Conservation (phyloP, 2,888 invertebrate genomes). For the Epirrita christyi region DNA sequence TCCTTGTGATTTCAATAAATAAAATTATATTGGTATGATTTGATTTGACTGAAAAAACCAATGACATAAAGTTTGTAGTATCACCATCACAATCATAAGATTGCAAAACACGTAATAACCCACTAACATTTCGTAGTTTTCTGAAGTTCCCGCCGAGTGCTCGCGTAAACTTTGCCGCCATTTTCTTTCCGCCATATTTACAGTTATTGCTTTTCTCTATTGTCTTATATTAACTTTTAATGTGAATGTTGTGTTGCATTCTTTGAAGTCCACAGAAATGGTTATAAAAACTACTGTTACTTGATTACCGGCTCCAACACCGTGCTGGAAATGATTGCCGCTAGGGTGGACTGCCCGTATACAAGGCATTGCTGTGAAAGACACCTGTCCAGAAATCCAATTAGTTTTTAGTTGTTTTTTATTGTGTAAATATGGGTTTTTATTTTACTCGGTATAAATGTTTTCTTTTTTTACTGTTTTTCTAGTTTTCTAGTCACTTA, state of each 20-base stretch:
- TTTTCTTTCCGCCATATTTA: constrained; percentile 51
- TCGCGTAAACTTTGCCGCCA: constrained; percentile 54
- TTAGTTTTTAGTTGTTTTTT: background rate
- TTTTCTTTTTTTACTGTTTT: too few relatives aligned
- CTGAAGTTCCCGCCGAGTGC: constrained; percentile 48
- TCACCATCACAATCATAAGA: background rate
- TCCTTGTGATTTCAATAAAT: too few relatives aligned
- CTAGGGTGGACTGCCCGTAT: too few relatives aligned
- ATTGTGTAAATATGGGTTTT: too few relatives aligned
- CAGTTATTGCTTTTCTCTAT: constrained; percentile 48
- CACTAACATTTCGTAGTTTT: constrained; percentile 50
- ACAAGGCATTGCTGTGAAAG: too few relatives aligned
- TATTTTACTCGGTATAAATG: too few relatives aligned
- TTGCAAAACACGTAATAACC: constrained; percentile 41
- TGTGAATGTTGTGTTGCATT: constrained; percentile 40
- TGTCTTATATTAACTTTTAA: constrained; percentile 48
- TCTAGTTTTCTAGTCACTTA: too few relatives aligned
- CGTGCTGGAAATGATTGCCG: too few relatives aligned
- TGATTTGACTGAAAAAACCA: too few relatives aligned
- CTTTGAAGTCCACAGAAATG: constrained; percentile 14
- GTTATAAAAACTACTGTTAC: background rate
- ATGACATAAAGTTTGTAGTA: background rate
- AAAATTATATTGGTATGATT: too few relatives aligned
- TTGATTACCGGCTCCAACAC: background rate
- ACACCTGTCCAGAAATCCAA: too few relatives aligned